Evolutionary conservation across 53 echinoderm and acorn worm genomes (phyloP), one percentile per base, ranked within the genome.

Genomic region (Holothuria leucospilota): DNA sequence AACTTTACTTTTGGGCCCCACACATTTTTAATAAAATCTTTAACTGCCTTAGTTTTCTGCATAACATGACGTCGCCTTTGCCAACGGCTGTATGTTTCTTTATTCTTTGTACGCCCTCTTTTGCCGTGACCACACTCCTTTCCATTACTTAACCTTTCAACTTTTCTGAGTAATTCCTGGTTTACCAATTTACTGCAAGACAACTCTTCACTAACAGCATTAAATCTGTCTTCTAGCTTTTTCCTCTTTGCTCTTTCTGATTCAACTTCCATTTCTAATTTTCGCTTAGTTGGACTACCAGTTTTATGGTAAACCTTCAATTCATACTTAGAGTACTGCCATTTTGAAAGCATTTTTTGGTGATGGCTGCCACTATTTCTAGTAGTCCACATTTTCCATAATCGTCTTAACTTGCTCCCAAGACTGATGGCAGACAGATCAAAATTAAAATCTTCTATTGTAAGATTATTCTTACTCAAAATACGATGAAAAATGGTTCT

Each of bases 211-310:
- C 61, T 73, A 59, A 51, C 68, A 64, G 60, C 49, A 41, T 12
- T 41, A 29, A 71, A 62, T 24, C 40, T 68, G 28, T 59, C 21
- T 71, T 71, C 72, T 26, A 83, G 62, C 28, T 88, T 69, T 69
- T 42, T 29, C 28, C 25, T 70, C 51, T 82, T 84, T 28, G 52
- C n/a, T 84, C 27, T 83, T 73, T 26, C 71, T 23, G 34, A 56
- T 71, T 84, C 84, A 52, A 84, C 13, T 21, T 39, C 39, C 29
- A 62, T 59, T 66, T 29, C 68, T 21, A 84, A 62, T 40, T 84
- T 84, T 5, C 85, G 42, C 28, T 84, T 84, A 20, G 68, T 65
- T 68, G 85, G 85, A 51, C 68, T 68, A 25, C 69, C 85, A 23
- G 85, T 84, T 84, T 67, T 67, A 30, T 84, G 68, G 30, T 52